phyloP scores from a whole-genome alignment of 2,797 vertebrate species.

The Manis pentadactyla region DNA sequence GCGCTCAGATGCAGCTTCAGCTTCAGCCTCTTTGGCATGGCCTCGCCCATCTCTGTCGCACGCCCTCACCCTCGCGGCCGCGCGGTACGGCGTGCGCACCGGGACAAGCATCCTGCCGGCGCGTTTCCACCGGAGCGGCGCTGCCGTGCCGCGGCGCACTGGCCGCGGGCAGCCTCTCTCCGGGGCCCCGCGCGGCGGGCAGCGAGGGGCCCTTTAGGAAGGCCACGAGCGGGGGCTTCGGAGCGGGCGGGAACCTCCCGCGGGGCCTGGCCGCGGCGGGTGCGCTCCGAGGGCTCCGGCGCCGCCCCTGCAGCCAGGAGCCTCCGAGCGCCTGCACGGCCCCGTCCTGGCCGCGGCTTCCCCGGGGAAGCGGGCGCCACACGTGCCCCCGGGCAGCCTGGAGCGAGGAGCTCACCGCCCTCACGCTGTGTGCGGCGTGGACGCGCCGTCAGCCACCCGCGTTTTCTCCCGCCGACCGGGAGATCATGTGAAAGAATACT shows the following conservation, averaged over 20 bases:
- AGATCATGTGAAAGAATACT: neutral
- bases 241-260: neutral
- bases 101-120: slow-evolving; percentile 83
- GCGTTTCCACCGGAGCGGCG: slow-evolving; percentile 34
- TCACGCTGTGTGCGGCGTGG: neutral
- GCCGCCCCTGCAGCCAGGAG: neutral
- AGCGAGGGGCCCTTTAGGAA: no score
- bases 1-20: slow-evolving; percentile 90
- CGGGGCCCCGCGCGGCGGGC: neutral
- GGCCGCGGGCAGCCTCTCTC: neutral
- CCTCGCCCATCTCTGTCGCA: slow-evolving; percentile 94
- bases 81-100: slow-evolving; percentile 79
- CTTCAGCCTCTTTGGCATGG: slow-evolving; percentile 94
- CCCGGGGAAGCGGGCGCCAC: no score
- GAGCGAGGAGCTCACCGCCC: neutral
- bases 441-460: neutral
- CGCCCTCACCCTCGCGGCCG: slow-evolving; percentile 82
- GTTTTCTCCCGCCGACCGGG: neutral
- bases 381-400: neutral
- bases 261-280: neutral
- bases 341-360: neutral
- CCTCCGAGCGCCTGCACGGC: neutral
- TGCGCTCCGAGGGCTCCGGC: neutral
- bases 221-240: neutral
- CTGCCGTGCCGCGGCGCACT: neutral